Conservation (phyloP, 2,888 invertebrate genomes). For the Eubasilissa splendida region DNA sequence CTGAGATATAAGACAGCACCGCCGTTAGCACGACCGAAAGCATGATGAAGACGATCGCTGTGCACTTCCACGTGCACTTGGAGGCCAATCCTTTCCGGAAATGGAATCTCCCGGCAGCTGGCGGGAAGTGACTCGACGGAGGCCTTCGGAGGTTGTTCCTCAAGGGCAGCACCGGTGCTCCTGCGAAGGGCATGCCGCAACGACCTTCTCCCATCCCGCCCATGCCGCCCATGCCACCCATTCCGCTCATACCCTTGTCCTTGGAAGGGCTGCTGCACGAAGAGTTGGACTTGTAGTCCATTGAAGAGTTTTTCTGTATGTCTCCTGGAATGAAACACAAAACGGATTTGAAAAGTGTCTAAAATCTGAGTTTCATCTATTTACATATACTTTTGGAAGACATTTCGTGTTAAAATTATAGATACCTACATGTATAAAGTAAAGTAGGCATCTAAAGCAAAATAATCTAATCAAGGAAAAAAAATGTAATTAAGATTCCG, state of each 20-base stretch:
- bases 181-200: slow-evolving; percentile 75
- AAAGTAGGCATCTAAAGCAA: too few species aligned
- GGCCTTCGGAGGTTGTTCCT: slow-evolving; percentile 79
- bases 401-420: too few species aligned
- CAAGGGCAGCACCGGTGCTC: slow-evolving; percentile 83
- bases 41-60: slow-evolving; percentile 90
- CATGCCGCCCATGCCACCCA: slow-evolving; percentile 70
- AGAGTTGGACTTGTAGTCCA: slow-evolving; percentile 91
- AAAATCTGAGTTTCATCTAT: too few species aligned
- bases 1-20: slow-evolving; percentile 89
- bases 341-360: too few species aligned
- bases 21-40: slow-evolving; percentile 87
- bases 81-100: slow-evolving; percentile 90
- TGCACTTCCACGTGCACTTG: slow-evolving; percentile 93
- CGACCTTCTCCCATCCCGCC: slow-evolving; percentile 73
- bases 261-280: slow-evolving; percentile 91
- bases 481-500: too few species aligned
- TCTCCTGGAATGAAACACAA: slow-evolving; percentile 77
- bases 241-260: slow-evolving; percentile 74
- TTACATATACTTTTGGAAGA: too few species aligned
- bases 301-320: slow-evolving; percentile 87
- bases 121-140: slow-evolving; percentile 82
- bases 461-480: too few species aligned
- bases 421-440: too few species aligned
- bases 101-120: slow-evolving; percentile 83